phyloP scores from a whole-genome alignment of 2,888 invertebrate species.

The Altica lythri region DNA sequence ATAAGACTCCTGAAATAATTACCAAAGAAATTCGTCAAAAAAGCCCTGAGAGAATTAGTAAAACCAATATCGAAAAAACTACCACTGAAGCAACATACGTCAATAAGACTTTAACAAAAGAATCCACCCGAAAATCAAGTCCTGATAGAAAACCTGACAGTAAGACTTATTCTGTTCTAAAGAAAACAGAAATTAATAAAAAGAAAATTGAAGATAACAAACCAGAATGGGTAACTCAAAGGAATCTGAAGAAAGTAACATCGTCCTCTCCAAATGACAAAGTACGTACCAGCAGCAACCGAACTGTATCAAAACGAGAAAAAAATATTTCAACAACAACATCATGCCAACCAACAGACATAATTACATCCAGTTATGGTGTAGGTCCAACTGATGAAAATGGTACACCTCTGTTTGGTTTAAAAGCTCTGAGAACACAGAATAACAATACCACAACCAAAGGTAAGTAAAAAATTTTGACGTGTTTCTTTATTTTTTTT shows the following conservation, averaged over 20 bases:
- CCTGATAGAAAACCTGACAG: constrained; percentile 16
- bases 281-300: neutral
- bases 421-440: constrained; percentile 70
- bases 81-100: neutral
- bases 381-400: constrained; percentile 82
- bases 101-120: neutral
- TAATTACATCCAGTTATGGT: constrained; percentile 80
- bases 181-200: constrained; percentile 22
- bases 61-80: constrained; percentile 8
- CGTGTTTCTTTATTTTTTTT: too few species aligned
- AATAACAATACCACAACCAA: constrained; percentile 64
- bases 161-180: constrained; percentile 45
- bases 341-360: constrained; percentile 61
- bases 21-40: constrained; percentile 21
- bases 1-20: constrained; percentile 1
- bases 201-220: constrained; percentile 59
- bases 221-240: constrained; percentile 67
- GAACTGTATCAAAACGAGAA: constrained; percentile 34
- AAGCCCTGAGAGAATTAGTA: constrained; percentile 42
- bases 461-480: constrained; percentile 58
- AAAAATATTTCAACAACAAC: constrained; percentile 52
- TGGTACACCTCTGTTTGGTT: constrained; percentile 78
- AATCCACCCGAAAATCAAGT: constrained; percentile 19
- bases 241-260: constrained; percentile 64
- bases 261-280: constrained; percentile 38